Conservation (phyloP, 2,113 vertebrate genomes). For the Phalacrocorax pelagicus region DNA sequence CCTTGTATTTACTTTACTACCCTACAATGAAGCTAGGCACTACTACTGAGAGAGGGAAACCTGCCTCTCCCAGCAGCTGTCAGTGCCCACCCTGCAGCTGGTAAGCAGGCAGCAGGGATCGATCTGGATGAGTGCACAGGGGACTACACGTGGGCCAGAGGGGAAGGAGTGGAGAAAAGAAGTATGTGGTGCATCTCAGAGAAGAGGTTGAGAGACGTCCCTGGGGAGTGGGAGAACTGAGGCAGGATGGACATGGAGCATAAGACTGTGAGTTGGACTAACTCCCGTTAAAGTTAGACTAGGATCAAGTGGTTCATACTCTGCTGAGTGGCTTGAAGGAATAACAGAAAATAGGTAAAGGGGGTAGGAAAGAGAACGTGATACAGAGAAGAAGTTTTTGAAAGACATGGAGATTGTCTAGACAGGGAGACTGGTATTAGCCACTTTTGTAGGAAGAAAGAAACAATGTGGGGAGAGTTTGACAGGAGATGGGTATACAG, state of each 20-base stretch:
- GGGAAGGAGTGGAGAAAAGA: not conserved
- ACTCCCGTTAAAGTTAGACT: not conserved
- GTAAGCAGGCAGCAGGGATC: not conserved
- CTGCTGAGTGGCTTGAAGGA: not conserved
- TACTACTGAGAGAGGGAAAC: not conserved
- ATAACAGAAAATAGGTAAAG: not conserved
- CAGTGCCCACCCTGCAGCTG: not conserved
- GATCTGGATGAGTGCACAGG: not conserved
- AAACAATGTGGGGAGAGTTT: not conserved
- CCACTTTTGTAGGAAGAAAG: not conserved
- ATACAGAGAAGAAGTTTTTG: not conserved
- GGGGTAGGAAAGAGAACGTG: not conserved
- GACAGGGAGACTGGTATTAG: not conserved
- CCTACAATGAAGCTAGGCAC: not conserved
- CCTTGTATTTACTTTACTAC: not conserved
- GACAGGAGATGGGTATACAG: not conserved
- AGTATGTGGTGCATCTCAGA: not conserved
- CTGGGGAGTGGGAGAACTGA: not conserved
- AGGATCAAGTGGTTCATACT: not conserved
- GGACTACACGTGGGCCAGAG: not conserved
- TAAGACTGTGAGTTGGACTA: not conserved
- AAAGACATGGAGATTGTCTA: not conserved
- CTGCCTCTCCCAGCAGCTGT: not conserved
- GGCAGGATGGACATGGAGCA: not conserved
- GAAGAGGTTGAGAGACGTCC: not conserved